These are phyloP conservation scores for Hylia prasina DNA, from an alignment of 2,113 vertebrate species.

Conservation along the genomic window DNA sequence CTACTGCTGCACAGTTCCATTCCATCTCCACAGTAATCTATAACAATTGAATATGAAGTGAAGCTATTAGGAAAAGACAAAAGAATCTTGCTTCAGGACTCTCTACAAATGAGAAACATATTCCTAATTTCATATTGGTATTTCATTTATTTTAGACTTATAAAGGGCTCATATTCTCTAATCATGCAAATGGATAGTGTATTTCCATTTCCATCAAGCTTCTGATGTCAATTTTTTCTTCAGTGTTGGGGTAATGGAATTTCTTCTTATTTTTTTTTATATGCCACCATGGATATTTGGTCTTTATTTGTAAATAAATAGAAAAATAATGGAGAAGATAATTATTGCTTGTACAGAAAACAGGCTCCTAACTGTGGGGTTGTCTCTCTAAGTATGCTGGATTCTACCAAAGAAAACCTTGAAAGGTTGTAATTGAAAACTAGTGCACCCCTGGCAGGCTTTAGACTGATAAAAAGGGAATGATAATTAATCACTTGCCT, in stretches of 20 bases:
- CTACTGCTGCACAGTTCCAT: background rate
- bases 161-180: background rate
- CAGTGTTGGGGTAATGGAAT: background rate
- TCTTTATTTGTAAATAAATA: slow-evolving; percentile 6
- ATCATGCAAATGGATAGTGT: background rate
- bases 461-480: slow-evolving; percentile 11
- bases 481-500: slow-evolving; percentile 18
- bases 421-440: slow-evolving; percentile 3
- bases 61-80: slow-evolving; percentile 35
- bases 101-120: slow-evolving; percentile 41
- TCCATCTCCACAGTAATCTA: background rate
- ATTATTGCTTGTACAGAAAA: background rate
- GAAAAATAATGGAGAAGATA: background rate
- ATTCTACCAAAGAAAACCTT: background rate
- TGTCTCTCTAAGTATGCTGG: background rate
- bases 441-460: background rate
- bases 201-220: slow-evolving; percentile 1
- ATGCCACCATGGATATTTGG: background rate
- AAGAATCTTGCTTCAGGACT: slow-evolving; percentile 43
- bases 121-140: slow-evolving; percentile 31
- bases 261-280: background rate
- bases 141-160: slow-evolving; percentile 16
- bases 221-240: slow-evolving; percentile 13
- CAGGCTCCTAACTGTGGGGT: background rate
- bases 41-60: slow-evolving; percentile 44